Conservation (phyloP, 2,113 vertebrate genomes). For the Chloroceryle aenea region DNA sequence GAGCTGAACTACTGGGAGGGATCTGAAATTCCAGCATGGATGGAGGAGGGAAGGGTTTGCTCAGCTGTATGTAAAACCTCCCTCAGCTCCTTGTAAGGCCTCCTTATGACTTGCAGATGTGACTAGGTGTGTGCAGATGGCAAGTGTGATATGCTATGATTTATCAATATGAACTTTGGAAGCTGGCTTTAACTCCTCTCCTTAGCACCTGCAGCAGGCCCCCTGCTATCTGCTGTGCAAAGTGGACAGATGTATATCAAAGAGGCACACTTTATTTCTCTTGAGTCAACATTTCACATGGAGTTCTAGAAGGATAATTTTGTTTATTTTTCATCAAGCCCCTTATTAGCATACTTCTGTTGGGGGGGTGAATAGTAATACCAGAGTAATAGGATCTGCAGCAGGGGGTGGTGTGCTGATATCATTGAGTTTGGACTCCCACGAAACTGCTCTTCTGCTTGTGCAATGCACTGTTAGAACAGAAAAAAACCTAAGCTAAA, state of each 20-base stretch:
- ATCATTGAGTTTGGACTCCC: not conserved
- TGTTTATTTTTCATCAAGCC: conserved; percentile 26
- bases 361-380: not conserved
- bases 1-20: accelerated
- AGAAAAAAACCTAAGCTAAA: not conserved
- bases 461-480: not conserved
- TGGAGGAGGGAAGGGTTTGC: not conserved
- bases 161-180: conserved; percentile 64
- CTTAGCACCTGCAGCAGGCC: conserved; percentile 32
- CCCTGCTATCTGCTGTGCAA: conserved; percentile 17
- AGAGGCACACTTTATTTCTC: conserved; percentile 20
- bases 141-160: not conserved
- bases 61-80: conserved; percentile 31
- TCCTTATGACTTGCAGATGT: not conserved
- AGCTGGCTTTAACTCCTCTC: conserved; percentile 3
- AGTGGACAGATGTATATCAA: not conserved
- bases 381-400: not conserved
- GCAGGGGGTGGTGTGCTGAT: not conserved
- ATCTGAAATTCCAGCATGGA: not conserved
- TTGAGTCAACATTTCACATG: conserved; percentile 32
- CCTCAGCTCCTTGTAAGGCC: not conserved
- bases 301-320: not conserved
- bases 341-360: not conserved
- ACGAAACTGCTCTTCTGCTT: not conserved
- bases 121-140: conserved; percentile 35